Percentiles rank a stretch among this genome's conserved stretches.
These are phyloP conservation scores for Teleiodes luculella DNA, from an alignment of 2,888 invertebrate species.

Conservation along the genomic window DNA sequence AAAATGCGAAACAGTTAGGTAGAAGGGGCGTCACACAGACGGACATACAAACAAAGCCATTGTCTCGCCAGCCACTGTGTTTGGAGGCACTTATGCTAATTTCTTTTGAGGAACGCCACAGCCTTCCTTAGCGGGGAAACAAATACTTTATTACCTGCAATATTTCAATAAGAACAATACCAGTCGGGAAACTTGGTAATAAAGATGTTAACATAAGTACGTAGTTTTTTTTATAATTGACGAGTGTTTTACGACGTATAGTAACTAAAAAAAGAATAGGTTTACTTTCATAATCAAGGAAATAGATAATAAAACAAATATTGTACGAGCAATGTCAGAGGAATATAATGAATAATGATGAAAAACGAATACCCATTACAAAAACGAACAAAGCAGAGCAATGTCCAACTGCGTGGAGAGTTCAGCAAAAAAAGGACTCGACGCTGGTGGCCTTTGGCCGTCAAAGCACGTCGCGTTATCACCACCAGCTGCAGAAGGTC, in stretches of 20 bases:
- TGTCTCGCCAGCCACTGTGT: constrained; percentile 54
- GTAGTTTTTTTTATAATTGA: not conserved
- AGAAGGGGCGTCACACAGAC: constrained; percentile 55
- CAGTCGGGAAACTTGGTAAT: constrained; percentile 15
- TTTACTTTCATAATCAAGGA: no score
- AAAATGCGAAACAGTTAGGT: constrained; percentile 55
- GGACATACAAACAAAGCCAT: constrained; percentile 71
- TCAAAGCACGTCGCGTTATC: constrained; percentile 46
- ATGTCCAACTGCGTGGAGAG: no score
- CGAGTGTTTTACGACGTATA: not conserved
- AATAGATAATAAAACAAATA: no score
- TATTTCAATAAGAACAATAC: constrained; percentile 46
- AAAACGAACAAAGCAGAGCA: no score
- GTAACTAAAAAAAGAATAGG: no score
- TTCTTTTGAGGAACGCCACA: constrained; percentile 62
- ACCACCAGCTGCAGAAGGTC: constrained; percentile 55
- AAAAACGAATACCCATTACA: no score
- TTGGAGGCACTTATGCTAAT: constrained; percentile 73
- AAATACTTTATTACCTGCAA: constrained; percentile 56
- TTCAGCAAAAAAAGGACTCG: not conserved
- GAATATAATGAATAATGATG: no score
- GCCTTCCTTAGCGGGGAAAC: constrained; percentile 53
- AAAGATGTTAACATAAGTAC: not conserved
- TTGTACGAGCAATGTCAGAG: no score
- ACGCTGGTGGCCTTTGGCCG: not conserved